phyloP scores from a whole-genome alignment of 2,113 vertebrate species.

The Vulpes lagopus region DNA sequence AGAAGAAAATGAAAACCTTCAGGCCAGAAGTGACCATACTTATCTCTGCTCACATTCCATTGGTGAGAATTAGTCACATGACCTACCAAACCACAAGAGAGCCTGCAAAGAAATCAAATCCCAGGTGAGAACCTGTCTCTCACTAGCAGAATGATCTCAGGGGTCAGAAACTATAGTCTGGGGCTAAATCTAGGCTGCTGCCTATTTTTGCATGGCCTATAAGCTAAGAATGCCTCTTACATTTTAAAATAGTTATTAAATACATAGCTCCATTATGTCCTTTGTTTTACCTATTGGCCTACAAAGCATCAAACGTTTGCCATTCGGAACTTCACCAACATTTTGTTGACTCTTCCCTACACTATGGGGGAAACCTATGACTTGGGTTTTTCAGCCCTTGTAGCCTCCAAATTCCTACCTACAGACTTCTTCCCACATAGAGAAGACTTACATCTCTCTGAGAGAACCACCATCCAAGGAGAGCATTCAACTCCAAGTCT shows the following conservation, averaged over 20 bases:
- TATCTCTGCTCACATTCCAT: neutral
- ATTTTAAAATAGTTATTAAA: conserved; percentile 4
- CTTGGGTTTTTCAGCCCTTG: neutral
- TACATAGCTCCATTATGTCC: neutral
- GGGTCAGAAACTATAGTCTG: neutral
- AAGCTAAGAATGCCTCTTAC: neutral
- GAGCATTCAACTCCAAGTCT: neutral
- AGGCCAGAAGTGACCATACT: neutral
- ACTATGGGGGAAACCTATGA: neutral
- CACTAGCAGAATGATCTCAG: neutral
- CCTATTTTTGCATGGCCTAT: neutral
- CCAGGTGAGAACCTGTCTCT: neutral
- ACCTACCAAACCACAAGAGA: neutral
- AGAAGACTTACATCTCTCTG: neutral
- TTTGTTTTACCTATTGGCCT: neutral
- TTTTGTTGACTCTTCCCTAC: neutral
- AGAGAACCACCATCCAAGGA: neutral
- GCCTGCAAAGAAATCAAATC: neutral
- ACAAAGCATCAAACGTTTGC: conserved; percentile 5
- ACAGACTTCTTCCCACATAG: neutral
- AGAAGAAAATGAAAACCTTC: neutral
- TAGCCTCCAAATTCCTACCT: neutral
- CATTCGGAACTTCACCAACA: neutral
- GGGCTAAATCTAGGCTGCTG: neutral
- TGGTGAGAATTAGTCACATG: neutral